Base-by-base conservation (phyloP, 2,797 vertebrate genomes). In the Dromococcyx pavoninus region DNA sequence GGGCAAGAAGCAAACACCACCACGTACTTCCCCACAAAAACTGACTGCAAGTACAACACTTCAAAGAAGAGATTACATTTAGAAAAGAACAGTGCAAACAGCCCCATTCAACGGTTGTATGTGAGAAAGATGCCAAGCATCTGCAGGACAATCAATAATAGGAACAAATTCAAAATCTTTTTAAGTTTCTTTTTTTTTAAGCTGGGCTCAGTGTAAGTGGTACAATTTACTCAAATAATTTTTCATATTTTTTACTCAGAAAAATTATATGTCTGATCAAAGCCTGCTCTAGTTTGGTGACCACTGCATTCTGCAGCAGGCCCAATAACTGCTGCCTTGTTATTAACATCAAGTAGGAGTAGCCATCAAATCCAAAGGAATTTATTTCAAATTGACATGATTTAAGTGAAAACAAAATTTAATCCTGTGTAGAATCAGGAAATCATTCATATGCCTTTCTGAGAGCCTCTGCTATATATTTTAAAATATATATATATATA, bases 401-500 rank as follows among this genome's bases (percentile, higher is more conserved):
- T 94, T 93, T 24, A 54, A 88, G 37, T 90, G 44, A 90, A 90
- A 87, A 81, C 22, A 14, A 80, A 92, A 70, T 70, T 54, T 50
- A 78, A 62, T 50, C 48, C 51, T 37, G 13, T 28, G 41, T 5
- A 67, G 44, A 67, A 95, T 78, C 48, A 84, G 19, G 27, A 93
- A 76, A 90, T 78, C 30, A 30, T 90, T 70, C 37, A 54, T 9
- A 18, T 48, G 66, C 16, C 39, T 80, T 83, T 83, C 54, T 60
- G 79, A 82, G 9, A 87, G 50, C 27, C 30, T 73, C 70, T 71
- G n/a, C 56, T 64, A 46, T 1, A 53, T 51, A 76, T 35, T 46
- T 13, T 48, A 23, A 9, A 9, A 64, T 76, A 58, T 32, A 10
- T 8, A 35, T 2, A 33, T 41, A 41, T 41, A 41, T 3, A 8